These are phyloP conservation scores for Atopsyche davidsoni DNA, from an alignment of 1,140 invertebrate species.

Conservation along the genomic window DNA sequence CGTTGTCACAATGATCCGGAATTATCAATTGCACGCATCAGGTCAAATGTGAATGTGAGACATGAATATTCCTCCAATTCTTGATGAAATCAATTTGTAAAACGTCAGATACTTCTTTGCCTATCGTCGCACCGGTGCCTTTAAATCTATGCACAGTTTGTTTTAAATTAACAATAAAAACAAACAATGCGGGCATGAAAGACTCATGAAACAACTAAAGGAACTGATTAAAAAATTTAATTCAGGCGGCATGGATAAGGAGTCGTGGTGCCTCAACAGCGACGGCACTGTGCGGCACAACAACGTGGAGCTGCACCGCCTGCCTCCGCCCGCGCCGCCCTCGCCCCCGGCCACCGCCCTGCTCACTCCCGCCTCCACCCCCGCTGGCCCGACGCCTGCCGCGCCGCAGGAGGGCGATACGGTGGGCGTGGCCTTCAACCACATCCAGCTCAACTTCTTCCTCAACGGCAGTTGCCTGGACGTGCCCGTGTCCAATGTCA, in stretches of 20 bases:
- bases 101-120: no score
- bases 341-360: conserved; percentile 41
- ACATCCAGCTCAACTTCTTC: conserved; percentile 94
- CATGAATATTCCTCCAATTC: no score
- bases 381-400: conserved; percentile 4
- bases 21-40: no score
- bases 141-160: no score
- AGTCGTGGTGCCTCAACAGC: conserved; percentile 90
- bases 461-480: conserved; percentile 87
- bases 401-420: conserved; percentile 89
- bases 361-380: conserved; percentile 30
- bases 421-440: conserved; percentile 92
- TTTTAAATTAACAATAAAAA: no score
- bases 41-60: no score
- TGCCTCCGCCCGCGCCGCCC: conserved; percentile 42
- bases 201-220: no score
- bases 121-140: no score
- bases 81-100: no score
- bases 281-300: conserved; percentile 84
- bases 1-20: no score
- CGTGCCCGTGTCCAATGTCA: conserved; percentile 79
- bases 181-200: no score
- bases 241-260: conserved; percentile 74
- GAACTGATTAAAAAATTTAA: conserved; percentile 15
- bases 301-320: conserved; percentile 69